Evolutionary conservation across 2,888 invertebrate species (phyloP), one percentile per base, ranked within the genome.

Genomic region (Lycaena phlaeas): DNA sequence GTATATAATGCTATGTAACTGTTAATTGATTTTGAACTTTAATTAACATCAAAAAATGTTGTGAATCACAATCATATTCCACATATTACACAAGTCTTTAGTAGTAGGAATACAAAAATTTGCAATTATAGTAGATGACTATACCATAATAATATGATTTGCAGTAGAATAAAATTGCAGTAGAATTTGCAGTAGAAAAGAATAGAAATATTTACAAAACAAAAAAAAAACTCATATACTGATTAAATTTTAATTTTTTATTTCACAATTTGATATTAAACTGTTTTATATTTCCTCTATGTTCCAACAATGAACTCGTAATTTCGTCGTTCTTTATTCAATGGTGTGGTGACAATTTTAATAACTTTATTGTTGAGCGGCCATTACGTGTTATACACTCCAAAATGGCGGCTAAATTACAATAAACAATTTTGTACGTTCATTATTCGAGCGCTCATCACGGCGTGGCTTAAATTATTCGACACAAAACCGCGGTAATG

Each of bases 371-470:
- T 73, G 69, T 70, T 57, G 64, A 54, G 57, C 50, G 48, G 49
- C 53, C 60, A 70, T 79, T 77, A 78, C 77, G 79, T 76, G 67
- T 62, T 64, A 47, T 61, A 55, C 64, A 67, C 61, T 70, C 63
- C 68, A 73, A 72, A 68, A 69, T 66, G 67, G 61, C 56, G 58
- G 65, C 70, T 62, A 71, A 74, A 81, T 78, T 70, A 81, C 69
- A 82, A 78, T 79, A 75, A 79, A 82, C 79, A 78, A 75, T 78
- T 79, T 71, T 54, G 68, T 58, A 63, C 66, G 59, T 68, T 79
- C 81, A 77, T 81, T 79, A 79, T 68, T 64, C 58, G 57, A 56
- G 70, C 73, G n/a, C n/a, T n/a, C n/a, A n/a, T 76, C 78, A 81
- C 81, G 72, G 75, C 70, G 64, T 64, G 59, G 57, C 66, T 57